Evolutionary conservation across 37 sponge, comb jelly and placozoan genomes (phyloP).

Genomic region (Lycopodina hypogea): DNA sequence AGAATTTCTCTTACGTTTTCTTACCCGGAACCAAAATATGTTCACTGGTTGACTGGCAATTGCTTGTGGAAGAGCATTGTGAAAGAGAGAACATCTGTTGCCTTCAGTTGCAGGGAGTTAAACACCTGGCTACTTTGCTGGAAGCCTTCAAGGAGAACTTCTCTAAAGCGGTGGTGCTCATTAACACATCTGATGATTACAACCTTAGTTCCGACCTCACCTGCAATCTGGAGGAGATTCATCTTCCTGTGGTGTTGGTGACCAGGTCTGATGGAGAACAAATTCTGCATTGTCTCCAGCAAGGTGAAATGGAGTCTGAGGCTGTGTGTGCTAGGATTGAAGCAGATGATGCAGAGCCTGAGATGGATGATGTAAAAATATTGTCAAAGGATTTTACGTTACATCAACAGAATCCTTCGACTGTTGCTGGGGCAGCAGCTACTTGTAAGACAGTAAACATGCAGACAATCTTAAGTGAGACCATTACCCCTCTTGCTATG

Average conservation of each 20-base stretch:
- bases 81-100: slow-evolving; percentile 37
- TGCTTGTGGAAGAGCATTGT: slow-evolving; percentile 18
- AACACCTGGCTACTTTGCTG: slow-evolving; percentile 29
- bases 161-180: slow-evolving; percentile 44
- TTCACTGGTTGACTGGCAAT: slow-evolving; percentile 41
- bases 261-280: slow-evolving; percentile 28
- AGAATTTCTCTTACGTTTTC: slow-evolving; percentile 31
- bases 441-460: too few species aligned
- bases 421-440: too few species aligned
- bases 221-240: neutral
- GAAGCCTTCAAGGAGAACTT: neutral
- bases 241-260: slow-evolving; percentile 35
- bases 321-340: slow-evolving; percentile 13
- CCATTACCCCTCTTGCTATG: too few species aligned
- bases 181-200: slow-evolving; percentile 42
- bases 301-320: neutral
- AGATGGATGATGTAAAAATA: too few species aligned
- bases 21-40: slow-evolving; percentile 19
- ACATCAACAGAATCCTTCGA: too few species aligned
- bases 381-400: too few species aligned
- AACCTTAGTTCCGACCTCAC: slow-evolving; percentile 1
- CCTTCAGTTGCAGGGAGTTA: slow-evolving; percentile 22
- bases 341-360: slow-evolving; percentile 13
- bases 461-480: too few species aligned
- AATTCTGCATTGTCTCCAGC: slow-evolving; percentile 18